Evolutionary conservation across 2,797 vertebrate species (phyloP).

Genomic region (Loris lydekkerianus): DNA sequence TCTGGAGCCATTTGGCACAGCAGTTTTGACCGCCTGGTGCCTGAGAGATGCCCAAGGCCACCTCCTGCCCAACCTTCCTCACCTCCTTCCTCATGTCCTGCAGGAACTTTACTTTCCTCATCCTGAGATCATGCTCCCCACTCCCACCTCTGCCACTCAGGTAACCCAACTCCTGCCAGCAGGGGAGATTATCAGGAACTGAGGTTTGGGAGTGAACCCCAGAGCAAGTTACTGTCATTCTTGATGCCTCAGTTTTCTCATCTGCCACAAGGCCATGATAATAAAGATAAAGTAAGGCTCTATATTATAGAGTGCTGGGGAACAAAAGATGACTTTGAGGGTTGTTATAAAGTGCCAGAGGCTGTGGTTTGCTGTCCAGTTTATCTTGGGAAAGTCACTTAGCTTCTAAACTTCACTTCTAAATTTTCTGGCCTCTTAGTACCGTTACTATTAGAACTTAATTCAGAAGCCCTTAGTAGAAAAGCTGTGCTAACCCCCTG

Average conservation of each 20-base stretch:
- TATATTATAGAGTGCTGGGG: neutral
- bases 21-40: neutral
- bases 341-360: neutral
- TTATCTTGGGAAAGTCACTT: slow-evolving; percentile 55
- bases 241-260: slow-evolving; percentile 6
- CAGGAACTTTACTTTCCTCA: neutral
- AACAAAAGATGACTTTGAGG: neutral
- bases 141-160: rapidly evolving
- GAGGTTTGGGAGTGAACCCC: neutral
- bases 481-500: neutral
- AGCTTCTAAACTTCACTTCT: slow-evolving; percentile 29
- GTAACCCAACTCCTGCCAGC: neutral
- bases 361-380: slow-evolving; percentile 12
- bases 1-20: neutral
- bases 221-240: neutral
- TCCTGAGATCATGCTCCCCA: neutral
- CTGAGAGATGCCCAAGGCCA: neutral
- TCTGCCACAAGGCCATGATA: neutral
- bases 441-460: neutral
- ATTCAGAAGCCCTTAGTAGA: slow-evolving; percentile 17
- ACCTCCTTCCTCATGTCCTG: neutral
- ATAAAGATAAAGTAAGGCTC: neutral
- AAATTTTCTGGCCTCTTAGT: neutral
- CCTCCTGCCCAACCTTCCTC: neutral
- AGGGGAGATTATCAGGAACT: neutral